A percentile compares a stretch with the other conserved stretches of the same genome.
Evolutionary conservation across 2,888 invertebrate genomes (phyloP).

Genomic region (Agrotis clavis): DNA sequence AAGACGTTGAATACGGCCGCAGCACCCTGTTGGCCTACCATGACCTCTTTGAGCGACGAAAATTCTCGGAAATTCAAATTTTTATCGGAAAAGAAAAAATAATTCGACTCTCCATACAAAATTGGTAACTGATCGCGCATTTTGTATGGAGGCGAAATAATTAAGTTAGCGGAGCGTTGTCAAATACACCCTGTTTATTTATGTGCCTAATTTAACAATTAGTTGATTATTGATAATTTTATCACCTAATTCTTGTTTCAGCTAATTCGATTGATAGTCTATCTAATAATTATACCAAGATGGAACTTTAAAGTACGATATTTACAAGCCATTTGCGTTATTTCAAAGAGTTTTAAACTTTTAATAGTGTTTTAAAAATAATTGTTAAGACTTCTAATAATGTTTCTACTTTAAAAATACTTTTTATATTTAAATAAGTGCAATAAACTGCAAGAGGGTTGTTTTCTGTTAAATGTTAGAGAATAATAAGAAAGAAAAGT

Average conservation of each 20-base stretch:
- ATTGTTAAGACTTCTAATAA: conserved; percentile 35
- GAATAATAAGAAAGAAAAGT: conserved; percentile 12
- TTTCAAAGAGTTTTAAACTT: conserved; percentile 19
- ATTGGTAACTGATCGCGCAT: no score
- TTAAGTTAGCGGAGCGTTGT: no score
- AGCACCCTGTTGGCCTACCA: no score
- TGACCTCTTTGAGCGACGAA: no score
- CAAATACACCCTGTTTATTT: no score
- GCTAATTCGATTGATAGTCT: conserved; percentile 23
- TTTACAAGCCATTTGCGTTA: conserved; percentile 35
- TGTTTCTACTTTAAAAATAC: conserved; percentile 34
- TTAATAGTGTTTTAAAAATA: conserved; percentile 23
- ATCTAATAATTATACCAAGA: background rate
- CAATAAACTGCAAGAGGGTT: conserved; percentile 37
- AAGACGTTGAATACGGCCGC: no score
- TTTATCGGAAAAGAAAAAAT: no score
- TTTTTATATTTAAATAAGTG: conserved; percentile 25
- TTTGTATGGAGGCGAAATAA: no score
- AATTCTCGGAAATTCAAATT: no score
- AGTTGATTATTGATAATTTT: conserved; percentile 17
- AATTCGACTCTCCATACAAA: no score
- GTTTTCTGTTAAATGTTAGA: conserved; percentile 52
- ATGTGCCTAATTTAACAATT: conserved; percentile 34
- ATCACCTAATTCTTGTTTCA: conserved; percentile 23
- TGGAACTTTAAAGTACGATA: conserved; percentile 22